A percentile compares a stretch with the other conserved stretches of the same genome.
These are phyloP conservation scores for Rhabdornis inornatus DNA, from an alignment of 2,113 vertebrate genomes.

Conservation along the genomic window DNA sequence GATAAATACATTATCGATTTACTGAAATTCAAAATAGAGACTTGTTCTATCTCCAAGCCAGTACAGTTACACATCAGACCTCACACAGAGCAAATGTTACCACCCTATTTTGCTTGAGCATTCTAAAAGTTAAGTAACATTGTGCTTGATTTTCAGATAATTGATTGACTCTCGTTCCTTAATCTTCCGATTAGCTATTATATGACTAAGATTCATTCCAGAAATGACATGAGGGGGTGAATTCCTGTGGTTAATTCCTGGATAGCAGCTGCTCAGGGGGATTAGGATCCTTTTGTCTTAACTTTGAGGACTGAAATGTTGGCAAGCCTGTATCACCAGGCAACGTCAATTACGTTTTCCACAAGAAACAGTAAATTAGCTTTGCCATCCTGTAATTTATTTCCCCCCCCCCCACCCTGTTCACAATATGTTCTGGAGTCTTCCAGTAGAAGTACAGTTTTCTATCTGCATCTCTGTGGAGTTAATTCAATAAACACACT, in stretches of 20 bases:
- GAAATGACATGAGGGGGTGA: conserved; percentile 74
- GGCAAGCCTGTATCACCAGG: conserved; percentile 59
- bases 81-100: conserved; percentile 92
- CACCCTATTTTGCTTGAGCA: conserved; percentile 77
- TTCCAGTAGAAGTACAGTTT: neutral
- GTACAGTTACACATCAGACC: conserved; percentile 92
- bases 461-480: neutral
- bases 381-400: conserved; percentile 34
- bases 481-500: conserved; percentile 14
- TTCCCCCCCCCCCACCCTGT: accelerated
- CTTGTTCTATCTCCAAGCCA: conserved; percentile 91
- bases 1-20: conserved; percentile 84
- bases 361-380: conserved; percentile 56
- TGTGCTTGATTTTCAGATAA: conserved; percentile 91
- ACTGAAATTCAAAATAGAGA: conserved; percentile 88
- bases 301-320: conserved; percentile 68
- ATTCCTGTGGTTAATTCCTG: conserved; percentile 74
- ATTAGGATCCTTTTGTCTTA: conserved; percentile 68
- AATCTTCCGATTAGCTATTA: conserved; percentile 84
- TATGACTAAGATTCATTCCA: conserved; percentile 78
- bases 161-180: conserved; percentile 90
- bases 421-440: neutral
- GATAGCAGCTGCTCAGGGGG: conserved; percentile 69
- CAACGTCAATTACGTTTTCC: conserved; percentile 54
- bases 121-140: conserved; percentile 82